These are phyloP conservation scores for Nephrotoma flavescens DNA, from an alignment of 2,888 invertebrate species.

Conservation along the genomic window DNA sequence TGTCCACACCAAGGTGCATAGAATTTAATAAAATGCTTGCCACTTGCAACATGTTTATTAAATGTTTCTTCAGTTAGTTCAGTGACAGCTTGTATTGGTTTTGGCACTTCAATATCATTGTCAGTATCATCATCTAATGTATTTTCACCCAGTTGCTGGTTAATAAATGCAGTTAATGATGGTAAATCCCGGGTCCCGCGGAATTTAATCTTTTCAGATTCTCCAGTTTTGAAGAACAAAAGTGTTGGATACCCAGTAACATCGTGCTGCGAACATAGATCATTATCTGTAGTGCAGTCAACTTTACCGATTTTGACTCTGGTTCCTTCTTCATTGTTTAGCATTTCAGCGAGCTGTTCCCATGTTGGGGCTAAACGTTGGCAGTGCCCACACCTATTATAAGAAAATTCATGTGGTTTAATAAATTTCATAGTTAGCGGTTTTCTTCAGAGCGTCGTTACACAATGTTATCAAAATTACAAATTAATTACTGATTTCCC, in stretches of 20 bases:
- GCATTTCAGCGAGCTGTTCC: slow-evolving; percentile 64
- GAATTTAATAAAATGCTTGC: slow-evolving; percentile 80
- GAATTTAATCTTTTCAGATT: slow-evolving; percentile 54
- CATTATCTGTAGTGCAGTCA: slow-evolving; percentile 65
- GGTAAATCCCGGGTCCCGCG: slow-evolving; percentile 64
- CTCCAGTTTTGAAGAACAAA: slow-evolving; percentile 60
- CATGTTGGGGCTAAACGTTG: slow-evolving; percentile 69
- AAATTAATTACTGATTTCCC: not conserved
- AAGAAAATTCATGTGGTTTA: not conserved
- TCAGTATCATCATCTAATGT: slow-evolving; percentile 13
- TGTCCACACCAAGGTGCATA: slow-evolving; percentile 88
- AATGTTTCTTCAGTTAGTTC: slow-evolving; percentile 65
- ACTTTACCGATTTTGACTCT: slow-evolving; percentile 62
- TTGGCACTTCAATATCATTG: slow-evolving; percentile 8
- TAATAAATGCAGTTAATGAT: slow-evolving; percentile 59
- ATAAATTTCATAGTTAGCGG: not conserved
- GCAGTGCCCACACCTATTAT: slow-evolving; percentile 69
- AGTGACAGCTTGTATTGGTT: slow-evolving; percentile 29
- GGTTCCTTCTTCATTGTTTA: slow-evolving; percentile 42
- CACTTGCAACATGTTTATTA: slow-evolving; percentile 51
- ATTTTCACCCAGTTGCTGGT: slow-evolving; percentile 45
- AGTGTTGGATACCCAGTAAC: slow-evolving; percentile 73
- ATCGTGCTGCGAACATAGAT: slow-evolving; percentile 60
- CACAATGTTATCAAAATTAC: not conserved
- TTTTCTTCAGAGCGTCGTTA: not conserved